These are phyloP conservation scores for Ara ararauna DNA, from an alignment of 2,797 vertebrate genomes.

Conservation along the genomic window DNA sequence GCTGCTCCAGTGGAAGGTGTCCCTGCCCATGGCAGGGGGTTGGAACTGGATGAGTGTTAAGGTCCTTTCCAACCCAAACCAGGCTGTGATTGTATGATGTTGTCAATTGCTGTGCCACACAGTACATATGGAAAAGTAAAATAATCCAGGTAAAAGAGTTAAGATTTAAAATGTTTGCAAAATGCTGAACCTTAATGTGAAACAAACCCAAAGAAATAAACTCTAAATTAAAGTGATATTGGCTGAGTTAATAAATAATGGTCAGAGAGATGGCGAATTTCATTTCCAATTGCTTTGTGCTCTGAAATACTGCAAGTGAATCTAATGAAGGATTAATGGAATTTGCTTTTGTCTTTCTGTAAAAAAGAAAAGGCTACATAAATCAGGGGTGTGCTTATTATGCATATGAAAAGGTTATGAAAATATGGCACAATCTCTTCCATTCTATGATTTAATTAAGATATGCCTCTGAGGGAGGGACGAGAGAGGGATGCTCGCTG, in stretches of 20 bases:
- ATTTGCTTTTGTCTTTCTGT: neutral
- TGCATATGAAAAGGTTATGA: neutral
- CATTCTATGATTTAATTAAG: conserved; percentile 23
- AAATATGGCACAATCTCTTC: neutral
- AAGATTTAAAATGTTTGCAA: neutral
- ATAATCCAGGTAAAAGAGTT: neutral
- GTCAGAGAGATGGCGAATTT: neutral
- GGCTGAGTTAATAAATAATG: neutral
- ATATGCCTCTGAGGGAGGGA: neutral
- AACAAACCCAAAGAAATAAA: neutral
- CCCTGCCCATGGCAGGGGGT: neutral
- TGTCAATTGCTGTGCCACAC: accelerated
- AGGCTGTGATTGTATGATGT: neutral
- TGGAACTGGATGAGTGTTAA: neutral
- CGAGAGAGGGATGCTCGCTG: neutral
- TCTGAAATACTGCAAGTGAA: neutral
- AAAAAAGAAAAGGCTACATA: neutral
- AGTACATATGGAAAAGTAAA: neutral
- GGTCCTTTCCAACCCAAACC: neutral
- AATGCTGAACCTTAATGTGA: neutral
- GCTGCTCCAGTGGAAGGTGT: neutral
- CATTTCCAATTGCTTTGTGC: neutral
- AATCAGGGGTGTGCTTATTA: neutral
- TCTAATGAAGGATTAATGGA: neutral
- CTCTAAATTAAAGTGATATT: neutral